Evolutionary conservation across 2,113 vertebrate species (phyloP).

Genomic region (Elaphurus davidianus): DNA sequence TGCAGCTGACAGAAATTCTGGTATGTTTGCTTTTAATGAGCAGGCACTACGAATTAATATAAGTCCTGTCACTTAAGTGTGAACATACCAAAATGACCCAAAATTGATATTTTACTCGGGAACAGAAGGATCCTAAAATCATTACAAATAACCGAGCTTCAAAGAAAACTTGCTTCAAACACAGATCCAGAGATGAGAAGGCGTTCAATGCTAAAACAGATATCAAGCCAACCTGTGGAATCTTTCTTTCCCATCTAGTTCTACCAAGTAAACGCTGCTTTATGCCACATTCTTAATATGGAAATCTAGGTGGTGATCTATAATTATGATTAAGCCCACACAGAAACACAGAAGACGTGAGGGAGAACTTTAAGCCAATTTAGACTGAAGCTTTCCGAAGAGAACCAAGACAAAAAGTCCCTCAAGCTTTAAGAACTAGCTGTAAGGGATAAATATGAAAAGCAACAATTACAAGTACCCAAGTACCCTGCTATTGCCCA

Average conservation of each 20-base stretch:
- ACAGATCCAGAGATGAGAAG: conserved; percentile 42
- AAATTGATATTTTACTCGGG: background rate
- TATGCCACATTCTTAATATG: background rate
- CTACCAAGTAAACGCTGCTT: background rate
- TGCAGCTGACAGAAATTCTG: background rate
- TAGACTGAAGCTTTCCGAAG: background rate
- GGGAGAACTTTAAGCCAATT: background rate
- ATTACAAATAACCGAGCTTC: background rate
- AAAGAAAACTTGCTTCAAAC: conserved; percentile 26
- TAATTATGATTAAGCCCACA: background rate
- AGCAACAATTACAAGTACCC: background rate
- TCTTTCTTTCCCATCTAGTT: background rate
- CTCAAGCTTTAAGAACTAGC: background rate
- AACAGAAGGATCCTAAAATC: conserved; percentile 58
- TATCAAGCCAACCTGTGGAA: conserved; percentile 35
- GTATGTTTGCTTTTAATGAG: background rate
- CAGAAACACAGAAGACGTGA: background rate
- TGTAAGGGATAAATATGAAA: background rate
- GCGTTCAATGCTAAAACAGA: background rate
- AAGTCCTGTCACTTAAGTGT: background rate
- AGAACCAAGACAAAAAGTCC: background rate
- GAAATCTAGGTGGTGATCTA: background rate
- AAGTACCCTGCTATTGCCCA: background rate
- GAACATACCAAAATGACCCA: background rate
- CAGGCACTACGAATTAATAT: background rate